Evolutionary conservation across 2,888 invertebrate genomes (phyloP).

Genomic region (Gari tellinella): DNA sequence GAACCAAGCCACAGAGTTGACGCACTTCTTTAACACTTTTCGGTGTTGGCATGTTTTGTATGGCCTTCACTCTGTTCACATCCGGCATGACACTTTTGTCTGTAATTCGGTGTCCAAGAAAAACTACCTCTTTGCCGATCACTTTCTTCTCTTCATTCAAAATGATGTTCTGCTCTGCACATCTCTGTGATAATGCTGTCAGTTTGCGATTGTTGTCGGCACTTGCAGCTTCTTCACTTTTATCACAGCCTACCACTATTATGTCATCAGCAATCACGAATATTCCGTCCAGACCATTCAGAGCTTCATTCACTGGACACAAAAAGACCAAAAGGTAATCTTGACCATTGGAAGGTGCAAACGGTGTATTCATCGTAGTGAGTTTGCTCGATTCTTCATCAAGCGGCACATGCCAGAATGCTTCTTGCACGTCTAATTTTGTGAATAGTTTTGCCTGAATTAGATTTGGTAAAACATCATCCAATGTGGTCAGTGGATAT

Average conservation of each 20-base stretch:
- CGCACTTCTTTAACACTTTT: slow-evolving; percentile 13
- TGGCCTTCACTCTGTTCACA: slow-evolving; percentile 1
- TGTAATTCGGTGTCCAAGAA: slow-evolving; percentile 19
- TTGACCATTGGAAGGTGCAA: slow-evolving; percentile 29
- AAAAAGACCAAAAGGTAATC: not conserved
- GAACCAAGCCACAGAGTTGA: no score
- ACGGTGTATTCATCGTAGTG: slow-evolving; percentile 67
- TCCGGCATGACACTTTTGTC: slow-evolving; percentile 13
- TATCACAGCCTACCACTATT: slow-evolving; percentile 34
- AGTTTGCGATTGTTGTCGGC: slow-evolving; percentile 20
- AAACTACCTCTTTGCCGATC: slow-evolving; percentile 3
- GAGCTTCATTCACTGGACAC: slow-evolving; percentile 33
- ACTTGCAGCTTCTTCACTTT: slow-evolving; percentile 15
- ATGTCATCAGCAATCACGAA: slow-evolving; percentile 47
- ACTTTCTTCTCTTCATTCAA: slow-evolving; percentile 39
- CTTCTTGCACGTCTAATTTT: slow-evolving; percentile 62
- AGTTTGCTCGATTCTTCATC: slow-evolving; percentile 52
- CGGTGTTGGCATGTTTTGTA: slow-evolving; percentile 7
- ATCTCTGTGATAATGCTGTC: slow-evolving; percentile 15
- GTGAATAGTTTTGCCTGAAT: slow-evolving; percentile 56
- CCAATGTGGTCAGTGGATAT: slow-evolving; percentile 52
- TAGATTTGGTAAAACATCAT: slow-evolving; percentile 61
- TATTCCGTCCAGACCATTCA: slow-evolving; percentile 34
- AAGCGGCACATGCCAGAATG: slow-evolving; percentile 51
- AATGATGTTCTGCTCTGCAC: slow-evolving; percentile 38